A percentile compares a stretch with the other conserved stretches of the same genome.
phyloP scores from a whole-genome alignment of 2,888 invertebrate species.

The Nomada lathburiana region DNA sequence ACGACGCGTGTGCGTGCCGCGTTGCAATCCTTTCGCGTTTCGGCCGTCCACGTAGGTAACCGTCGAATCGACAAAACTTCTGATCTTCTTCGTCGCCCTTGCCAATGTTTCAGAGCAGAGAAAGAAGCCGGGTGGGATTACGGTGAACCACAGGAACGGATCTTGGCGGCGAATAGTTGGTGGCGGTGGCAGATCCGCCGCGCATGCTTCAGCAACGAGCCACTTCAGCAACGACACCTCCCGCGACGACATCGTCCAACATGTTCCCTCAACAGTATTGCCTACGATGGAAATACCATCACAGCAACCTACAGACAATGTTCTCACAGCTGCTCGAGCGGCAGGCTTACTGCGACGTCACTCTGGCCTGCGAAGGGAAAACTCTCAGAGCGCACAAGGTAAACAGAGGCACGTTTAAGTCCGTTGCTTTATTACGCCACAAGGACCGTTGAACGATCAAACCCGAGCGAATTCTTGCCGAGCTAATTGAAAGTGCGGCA shows the following conservation, averaged over 20 bases:
- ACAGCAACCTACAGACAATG: conserved; percentile 95
- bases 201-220: conserved; percentile 82
- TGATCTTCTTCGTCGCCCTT: conserved; percentile 15
- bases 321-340: conserved; percentile 94
- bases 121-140: conserved; percentile 50
- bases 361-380: conserved; percentile 94
- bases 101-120: conserved; percentile 46
- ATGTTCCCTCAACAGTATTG: conserved; percentile 96
- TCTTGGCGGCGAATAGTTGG: conserved; percentile 58
- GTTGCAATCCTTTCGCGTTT: not conserved
- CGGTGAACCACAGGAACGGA: conserved; percentile 60
- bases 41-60: not conserved
- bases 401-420: conserved; percentile 50
- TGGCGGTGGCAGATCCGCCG: conserved; percentile 69
- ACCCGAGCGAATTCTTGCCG: not conserved
- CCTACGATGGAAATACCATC: conserved; percentile 96
- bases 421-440: not conserved
- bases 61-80: not conserved
- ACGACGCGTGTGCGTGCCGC: no score
- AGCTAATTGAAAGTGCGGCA: not conserved
- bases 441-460: not conserved
- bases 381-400: conserved; percentile 91
- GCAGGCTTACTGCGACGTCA: conserved; percentile 96
- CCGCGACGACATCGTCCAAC: conserved; percentile 77
- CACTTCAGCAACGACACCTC: conserved; percentile 76